Evolutionary conservation across 1,140 invertebrate genomes (phyloP).

Genomic region (Zaprionus ghesquierei): DNA sequence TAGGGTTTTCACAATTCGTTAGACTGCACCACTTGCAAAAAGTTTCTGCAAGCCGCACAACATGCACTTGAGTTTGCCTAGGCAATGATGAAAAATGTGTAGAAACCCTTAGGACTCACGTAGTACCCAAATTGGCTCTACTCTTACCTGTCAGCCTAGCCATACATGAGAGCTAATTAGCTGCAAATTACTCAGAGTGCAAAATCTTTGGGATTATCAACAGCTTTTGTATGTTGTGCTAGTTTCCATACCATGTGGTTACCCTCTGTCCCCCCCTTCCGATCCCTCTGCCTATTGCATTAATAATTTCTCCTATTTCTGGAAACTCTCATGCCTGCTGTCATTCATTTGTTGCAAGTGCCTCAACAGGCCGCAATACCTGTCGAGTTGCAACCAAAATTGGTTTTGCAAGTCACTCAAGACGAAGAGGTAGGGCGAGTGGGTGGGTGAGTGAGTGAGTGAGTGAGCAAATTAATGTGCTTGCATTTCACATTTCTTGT

Average conservation of each 20-base stretch:
- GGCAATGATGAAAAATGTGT: neutral
- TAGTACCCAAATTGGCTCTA: too few relatives aligned
- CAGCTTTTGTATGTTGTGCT: neutral
- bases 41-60: neutral
- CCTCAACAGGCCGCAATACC: neutral
- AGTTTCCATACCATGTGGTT: neutral
- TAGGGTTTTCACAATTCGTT: neutral
- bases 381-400: neutral
- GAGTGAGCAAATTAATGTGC: neutral
- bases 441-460: neutral
- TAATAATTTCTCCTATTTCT: conserved; percentile 4
- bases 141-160: too few relatives aligned
- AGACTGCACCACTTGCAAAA: neutral
- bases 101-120: neutral
- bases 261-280: too few relatives aligned
- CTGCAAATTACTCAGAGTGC: conserved; percentile 41
- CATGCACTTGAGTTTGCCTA: conserved; percentile 50
- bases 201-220: conserved; percentile 12
- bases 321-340: neutral
- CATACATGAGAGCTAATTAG: conserved; percentile 59
- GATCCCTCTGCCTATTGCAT: neutral
- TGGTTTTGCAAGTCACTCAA: neutral
- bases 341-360: neutral
- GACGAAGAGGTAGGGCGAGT: neutral
- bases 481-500: neutral